Base-by-base conservation (phyloP, 2,888 invertebrate species). In the Capitulum mitella region DNA sequence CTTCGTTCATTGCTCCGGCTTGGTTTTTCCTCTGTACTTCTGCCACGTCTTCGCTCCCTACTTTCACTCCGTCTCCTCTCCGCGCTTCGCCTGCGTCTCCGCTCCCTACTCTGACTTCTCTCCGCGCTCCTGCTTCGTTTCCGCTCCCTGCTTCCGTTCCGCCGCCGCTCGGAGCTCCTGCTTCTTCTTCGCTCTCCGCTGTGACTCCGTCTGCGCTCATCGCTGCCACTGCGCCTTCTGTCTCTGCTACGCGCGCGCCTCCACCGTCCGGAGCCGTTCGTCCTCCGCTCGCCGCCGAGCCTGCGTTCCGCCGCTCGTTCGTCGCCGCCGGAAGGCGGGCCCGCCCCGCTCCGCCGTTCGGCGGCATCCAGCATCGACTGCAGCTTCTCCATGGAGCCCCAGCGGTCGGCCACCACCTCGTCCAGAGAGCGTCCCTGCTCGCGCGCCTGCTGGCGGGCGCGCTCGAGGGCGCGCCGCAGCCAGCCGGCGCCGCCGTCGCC, bases 401-500 rank as follows among this genome's bases (percentile, higher is more conserved):
- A 90, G 84, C 89, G 85, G 83, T 89, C 88, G 32, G 87, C 86
- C 48, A 89, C 90, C 51, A 90, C 85, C 79, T 89, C 89, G 82
- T 89, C 89, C 70, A 90, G 80, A 77, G 85, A 84, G 80, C 85
- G 85, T 10, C 87, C 87, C 82, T 89, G 87, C 77, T 88, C 87
- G 78, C 84, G 82, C 0, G 90, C 89, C 82, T 88, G 88, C 82
- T 90, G 88, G 82, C 87, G 84, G 77, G 89, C 89, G 81, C 90
- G 84, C 79, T 85, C 84, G 79, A 89, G 86, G 74, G 89, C 88
- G 83, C 87, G 88, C 77, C 85, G 86, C 79, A 90, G 83, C 89
- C 90, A 90, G 54, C 82, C 84, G 83, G 83, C 84, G 29, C 87
- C 87, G 79, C 88, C 87, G 83, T 87, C 88, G n/a, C 88, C 88